Evolutionary conservation across 2,113 vertebrate genomes (phyloP).

Genomic region (Pholis gunnellus): DNA sequence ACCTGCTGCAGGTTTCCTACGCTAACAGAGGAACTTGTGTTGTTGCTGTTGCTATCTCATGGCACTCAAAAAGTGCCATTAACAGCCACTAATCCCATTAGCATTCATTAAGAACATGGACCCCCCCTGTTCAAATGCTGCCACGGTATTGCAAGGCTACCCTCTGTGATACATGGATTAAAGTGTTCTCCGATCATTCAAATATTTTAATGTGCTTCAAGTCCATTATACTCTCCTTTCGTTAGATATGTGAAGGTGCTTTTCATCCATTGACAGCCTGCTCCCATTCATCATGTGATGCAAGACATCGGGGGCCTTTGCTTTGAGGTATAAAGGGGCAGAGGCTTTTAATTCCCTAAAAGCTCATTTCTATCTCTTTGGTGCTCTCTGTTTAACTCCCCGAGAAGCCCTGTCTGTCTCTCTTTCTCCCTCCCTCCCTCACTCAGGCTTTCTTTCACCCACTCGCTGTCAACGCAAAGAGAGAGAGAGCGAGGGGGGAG

Average conservation of each 20-base stretch:
- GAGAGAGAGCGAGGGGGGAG: background rate
- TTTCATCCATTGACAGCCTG: slow-evolving; percentile 56
- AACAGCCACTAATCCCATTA: slow-evolving; percentile 65
- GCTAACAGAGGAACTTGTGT: slow-evolving; percentile 33
- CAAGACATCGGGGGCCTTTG: slow-evolving; percentile 50
- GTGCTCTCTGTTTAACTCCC: slow-evolving; percentile 51
- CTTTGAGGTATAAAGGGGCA: slow-evolving; percentile 53
- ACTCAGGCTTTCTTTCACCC: slow-evolving; percentile 40
- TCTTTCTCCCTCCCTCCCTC: slow-evolving; percentile 8
- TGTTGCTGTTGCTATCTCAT: slow-evolving; percentile 33
- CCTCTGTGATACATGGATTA: slow-evolving; percentile 53
- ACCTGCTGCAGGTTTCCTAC: slow-evolving; percentile 13
- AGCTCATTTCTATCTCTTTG: slow-evolving; percentile 48
- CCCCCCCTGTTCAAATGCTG: slow-evolving; percentile 38
- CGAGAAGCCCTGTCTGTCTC: slow-evolving; percentile 45
- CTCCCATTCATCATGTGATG: slow-evolving; percentile 53
- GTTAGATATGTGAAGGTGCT: slow-evolving; percentile 48
- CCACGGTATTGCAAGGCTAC: slow-evolving; percentile 34
- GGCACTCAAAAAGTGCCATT: slow-evolving; percentile 44
- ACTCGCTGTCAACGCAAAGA: slow-evolving; percentile 36
- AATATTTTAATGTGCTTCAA: slow-evolving; percentile 63
- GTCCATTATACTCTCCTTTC: slow-evolving; percentile 52
- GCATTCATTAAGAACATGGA: slow-evolving; percentile 58
- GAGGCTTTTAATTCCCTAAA: slow-evolving; percentile 69
- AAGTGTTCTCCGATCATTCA: slow-evolving; percentile 58